Base-by-base conservation (phyloP, 2,113 vertebrate species). In the Lepidothrix coronata region DNA sequence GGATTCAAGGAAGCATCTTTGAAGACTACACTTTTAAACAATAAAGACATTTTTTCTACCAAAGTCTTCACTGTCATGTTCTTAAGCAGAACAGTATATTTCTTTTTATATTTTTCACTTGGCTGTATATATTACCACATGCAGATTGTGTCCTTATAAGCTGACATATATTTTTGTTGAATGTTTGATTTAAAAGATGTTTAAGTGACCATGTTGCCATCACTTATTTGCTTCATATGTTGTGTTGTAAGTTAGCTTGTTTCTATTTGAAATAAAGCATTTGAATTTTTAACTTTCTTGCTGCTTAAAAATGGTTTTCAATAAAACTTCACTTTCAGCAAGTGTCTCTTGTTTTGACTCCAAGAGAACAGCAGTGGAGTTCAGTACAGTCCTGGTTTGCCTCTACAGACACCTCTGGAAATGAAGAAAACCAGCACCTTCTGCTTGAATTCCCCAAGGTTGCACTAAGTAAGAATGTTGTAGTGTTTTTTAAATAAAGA, bases 1-100 rank as follows among this genome's bases (percentile, higher is more conserved):
- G 82, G 94, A 95, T 96, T 95, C 93, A 78, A 97, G 92, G 88
- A 97, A 83, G 90, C 78, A 71, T 88, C 96, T 96, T 92, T 91
- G 88, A 96, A 97, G 93, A 95, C 61, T 86, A 78, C 71, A 91
- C 75, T 97, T 98, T 97, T 97, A 97, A 92, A 92, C 51, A 95
- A 97, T 46, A 96, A 93, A 96, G 96, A 97, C 92, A 65, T 74
- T 97, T 98, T 98, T 98, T 96, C 96, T 98, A 98, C 97, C 97
- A 95, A 97, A 97, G 95, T 92, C 93, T 95, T 97, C 68, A 96
- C 95, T 78, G 19, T 89, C 85, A 25, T 82, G 71, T 97, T 96
- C 96, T 96, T 95, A 87, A 63, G 49, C 84, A 74, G 88, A 95
- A 91, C 76, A 11, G 37, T 80, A 49, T 93, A 52, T 93, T 94